Evolutionary conservation across 2,888 invertebrate genomes (phyloP), one percentile per base, ranked within the genome.

Genomic region (Plusia festucae): DNA sequence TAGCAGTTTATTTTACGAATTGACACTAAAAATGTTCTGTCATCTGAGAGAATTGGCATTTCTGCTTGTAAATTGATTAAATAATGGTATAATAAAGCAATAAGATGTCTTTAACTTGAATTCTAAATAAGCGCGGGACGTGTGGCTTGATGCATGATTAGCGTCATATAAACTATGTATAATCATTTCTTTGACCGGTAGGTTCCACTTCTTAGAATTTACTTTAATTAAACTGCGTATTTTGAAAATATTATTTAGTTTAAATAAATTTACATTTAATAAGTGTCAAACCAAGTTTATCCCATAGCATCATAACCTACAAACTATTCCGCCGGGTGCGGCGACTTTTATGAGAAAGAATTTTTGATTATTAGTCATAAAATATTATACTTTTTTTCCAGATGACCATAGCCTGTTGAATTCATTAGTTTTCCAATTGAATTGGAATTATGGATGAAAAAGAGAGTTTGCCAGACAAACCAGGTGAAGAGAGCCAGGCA

Each of bases 121-220:
- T 53, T 64, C 64, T 57, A 82, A 91, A 90, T 92, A 91, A 93
- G 94, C 94, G 94, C 94, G 94, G 94, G 94, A 93, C 89, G 85
- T 88, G 81, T 86, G 83, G 86, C 86, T 88, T 82, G 85, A 78
- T 60, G 78, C 79, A 70, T 73, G 78, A 83, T 87, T 88, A 84
- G 92, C 92, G 91, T 93, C 92, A 77, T 86, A 79, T 60, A 49
- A 20, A 71, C 70, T 70, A 74, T 81, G 76, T 79, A 79, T 67
- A 72, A 68, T 49, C 63, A 53, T 59, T 74, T 66, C 40, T 65
- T 44, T 58, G 34, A 34, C 8, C 13, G 68, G 46, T 44, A 58
- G 51, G 60, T 65, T 13, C 54, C 16, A 7, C 18, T 24, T 53
- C 54, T 6, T n/a, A 13, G 8, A 51, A n/a, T 59, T 27, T 32